phyloP scores from a whole-genome alignment of 2,888 invertebrate species.

The Leucania comma region DNA sequence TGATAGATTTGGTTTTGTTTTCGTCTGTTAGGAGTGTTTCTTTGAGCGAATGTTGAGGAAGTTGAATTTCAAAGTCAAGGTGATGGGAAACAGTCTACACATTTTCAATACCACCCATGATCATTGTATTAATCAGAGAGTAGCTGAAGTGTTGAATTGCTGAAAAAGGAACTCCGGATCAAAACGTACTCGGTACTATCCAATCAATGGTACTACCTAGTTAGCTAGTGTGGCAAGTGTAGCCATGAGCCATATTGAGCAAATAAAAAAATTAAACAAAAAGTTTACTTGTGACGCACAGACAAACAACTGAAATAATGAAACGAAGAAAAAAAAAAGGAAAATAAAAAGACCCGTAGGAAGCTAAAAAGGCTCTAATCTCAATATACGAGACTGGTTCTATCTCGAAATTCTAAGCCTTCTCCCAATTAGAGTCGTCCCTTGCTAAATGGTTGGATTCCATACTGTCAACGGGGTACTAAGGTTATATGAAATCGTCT shows the following conservation, averaged over 20 bases:
- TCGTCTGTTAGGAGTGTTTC: background rate
- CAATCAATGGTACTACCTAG: no score
- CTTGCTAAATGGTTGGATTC: conserved; percentile 31
- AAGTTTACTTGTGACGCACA: background rate
- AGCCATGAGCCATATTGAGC: no score
- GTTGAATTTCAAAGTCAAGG: background rate
- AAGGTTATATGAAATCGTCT: conserved; percentile 6
- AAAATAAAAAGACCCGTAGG: no score
- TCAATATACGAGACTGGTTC: background rate
- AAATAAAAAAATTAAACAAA: no score
- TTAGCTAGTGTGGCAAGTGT: no score
- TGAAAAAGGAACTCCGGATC: background rate
- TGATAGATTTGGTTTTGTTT: conserved; percentile 27
- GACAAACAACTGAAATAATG: no score
- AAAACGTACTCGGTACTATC: background rate
- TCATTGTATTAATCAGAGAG: background rate
- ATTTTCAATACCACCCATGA: background rate
- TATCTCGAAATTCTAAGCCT: background rate
- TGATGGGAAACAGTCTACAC: background rate
- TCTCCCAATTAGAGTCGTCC: conserved; percentile 8
- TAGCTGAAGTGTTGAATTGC: background rate
- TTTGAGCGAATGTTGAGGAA: conserved; percentile 2
- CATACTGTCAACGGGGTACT: conserved; percentile 25
- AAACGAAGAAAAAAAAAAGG: no score
- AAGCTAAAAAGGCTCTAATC: no score